Base-by-base conservation (phyloP, 2,888 invertebrate species). In the Drosophila anceps region DNA sequence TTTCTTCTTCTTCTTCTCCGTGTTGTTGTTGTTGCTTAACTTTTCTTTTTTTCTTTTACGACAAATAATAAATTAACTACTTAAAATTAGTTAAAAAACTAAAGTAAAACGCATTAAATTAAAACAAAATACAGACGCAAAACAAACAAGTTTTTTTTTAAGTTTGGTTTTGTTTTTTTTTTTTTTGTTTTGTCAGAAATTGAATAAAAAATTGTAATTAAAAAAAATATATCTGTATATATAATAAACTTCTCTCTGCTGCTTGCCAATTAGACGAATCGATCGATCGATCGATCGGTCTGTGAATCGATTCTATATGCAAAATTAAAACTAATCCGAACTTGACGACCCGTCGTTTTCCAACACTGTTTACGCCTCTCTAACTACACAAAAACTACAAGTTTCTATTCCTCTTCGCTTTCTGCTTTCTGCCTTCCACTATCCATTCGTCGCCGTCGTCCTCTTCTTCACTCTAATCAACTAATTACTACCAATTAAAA, bases 21-120 rank as follows among this genome's bases (percentile, higher is more conserved):
- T 61, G 60, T 53, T 61, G 51, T 55, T 57, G 54, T 53, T 59
- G 50, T 68, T 61, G 65, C 66, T 53, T 63, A 46, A 66, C 46
- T 39, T 54, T 57, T 62, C 43, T 10, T 18, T 48, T 48, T 24
- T 18, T 50, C 7, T 20, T 65, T 75, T 69, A 71, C 72, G 70
- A 82, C 79, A 89, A 87, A 81, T 74, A 91, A 91, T 91, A 91
- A 91, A 88, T 91, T 91, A 91, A 88, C 91, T 91, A 91, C 91
- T 91, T 91, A 91, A 88, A 88, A 91, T 90, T 91, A 91, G 88
- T 85, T 85, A 90, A 91, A 81, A 79, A 89, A 76, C 78, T 81
- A 81, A 81, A 80, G 67, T 81, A 77, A 83, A 75, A 82, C 71
- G 69, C 67, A 73, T 76, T 73, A 85, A 82, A 81, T 73, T 82